Evolutionary conservation across 1,140 invertebrate species (phyloP).

Genomic region (Agrilus planipennis): DNA sequence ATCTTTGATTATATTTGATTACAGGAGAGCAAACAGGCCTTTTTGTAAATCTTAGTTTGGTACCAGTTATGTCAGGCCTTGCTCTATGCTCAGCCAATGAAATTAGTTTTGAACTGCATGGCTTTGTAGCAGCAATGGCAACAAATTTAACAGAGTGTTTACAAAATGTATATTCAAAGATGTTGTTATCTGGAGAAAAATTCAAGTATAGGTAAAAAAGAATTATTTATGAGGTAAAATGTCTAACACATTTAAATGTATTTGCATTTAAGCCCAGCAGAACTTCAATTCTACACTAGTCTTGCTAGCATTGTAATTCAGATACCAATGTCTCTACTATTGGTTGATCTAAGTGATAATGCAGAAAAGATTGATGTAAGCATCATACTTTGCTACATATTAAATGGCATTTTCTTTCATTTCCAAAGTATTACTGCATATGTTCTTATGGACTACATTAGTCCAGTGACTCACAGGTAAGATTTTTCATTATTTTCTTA

Average conservation of each 20-base stretch:
- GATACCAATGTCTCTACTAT: conserved; percentile 58
- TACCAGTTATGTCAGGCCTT: conserved; percentile 77
- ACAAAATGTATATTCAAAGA: conserved; percentile 79
- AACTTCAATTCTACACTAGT: conserved; percentile 77
- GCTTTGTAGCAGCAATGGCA: conserved; percentile 66
- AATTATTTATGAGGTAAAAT: conserved; percentile 1
- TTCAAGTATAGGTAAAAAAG: conserved; percentile 68
- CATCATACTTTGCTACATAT: conserved; percentile 48
- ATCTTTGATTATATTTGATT: conserved; percentile 11
- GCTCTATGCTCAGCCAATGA: conserved; percentile 75
- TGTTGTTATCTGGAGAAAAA: conserved; percentile 66
- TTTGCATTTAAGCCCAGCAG: conserved; percentile 53
- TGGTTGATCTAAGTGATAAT: conserved; percentile 48
- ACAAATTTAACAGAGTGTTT: conserved; percentile 78
- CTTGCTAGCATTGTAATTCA: conserved; percentile 67
- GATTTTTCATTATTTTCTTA: conserved; percentile 8
- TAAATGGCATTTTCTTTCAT: conserved; percentile 77
- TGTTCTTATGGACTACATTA: conserved; percentile 76
- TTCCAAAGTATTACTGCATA: conserved; percentile 81
- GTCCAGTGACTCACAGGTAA: conserved; percentile 78
- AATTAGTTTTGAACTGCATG: conserved; percentile 65
- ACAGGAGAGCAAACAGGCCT: conserved; percentile 60
- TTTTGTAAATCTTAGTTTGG: conserved; percentile 64
- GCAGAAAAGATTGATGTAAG: conserved; percentile 40
- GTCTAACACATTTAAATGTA: background rate